These are phyloP conservation scores for Xanthia icteritia DNA, from an alignment of 2,888 invertebrate species.

Conservation along the genomic window DNA sequence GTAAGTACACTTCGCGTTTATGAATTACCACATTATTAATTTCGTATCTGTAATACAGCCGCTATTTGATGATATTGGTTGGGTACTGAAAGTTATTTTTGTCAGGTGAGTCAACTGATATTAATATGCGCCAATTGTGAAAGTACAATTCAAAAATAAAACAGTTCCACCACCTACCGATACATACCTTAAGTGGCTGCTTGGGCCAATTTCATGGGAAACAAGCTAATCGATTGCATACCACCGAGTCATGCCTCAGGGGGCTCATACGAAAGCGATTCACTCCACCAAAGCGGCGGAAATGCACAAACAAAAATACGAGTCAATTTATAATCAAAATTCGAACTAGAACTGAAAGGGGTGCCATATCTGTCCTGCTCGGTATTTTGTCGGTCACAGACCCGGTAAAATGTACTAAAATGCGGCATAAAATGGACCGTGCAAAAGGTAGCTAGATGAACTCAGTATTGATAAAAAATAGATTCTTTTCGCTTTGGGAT, in stretches of 20 bases:
- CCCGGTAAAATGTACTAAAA: constrained; percentile 50
- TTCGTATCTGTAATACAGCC: background rate
- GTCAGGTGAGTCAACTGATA: background rate
- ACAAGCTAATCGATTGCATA: constrained; percentile 47
- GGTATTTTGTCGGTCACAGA: constrained; percentile 55
- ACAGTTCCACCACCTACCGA: background rate
- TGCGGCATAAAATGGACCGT: constrained; percentile 51
- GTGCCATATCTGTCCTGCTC: constrained; percentile 37
- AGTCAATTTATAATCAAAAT: constrained; percentile 51
- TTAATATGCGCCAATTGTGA: background rate
- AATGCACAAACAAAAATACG: constrained; percentile 37
- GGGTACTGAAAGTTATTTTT: background rate
- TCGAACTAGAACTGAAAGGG: constrained; percentile 29
- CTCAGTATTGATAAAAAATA: constrained; percentile 60
- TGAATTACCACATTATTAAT: background rate
- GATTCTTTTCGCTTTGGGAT: constrained; percentile 44
- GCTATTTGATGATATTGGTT: background rate
- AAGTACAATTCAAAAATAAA: constrained; percentile 25
- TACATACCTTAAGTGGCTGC: background rate
- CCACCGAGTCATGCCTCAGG: constrained; percentile 40
- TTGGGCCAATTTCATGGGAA: constrained; percentile 24
- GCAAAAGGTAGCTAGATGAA: constrained; percentile 56
- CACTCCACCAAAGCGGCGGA: constrained; percentile 5
- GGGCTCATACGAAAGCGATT: constrained; percentile 34
- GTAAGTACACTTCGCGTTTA: background rate